Conservation (phyloP, 2,797 vertebrate species). For the Syndactyla subalaris region DNA sequence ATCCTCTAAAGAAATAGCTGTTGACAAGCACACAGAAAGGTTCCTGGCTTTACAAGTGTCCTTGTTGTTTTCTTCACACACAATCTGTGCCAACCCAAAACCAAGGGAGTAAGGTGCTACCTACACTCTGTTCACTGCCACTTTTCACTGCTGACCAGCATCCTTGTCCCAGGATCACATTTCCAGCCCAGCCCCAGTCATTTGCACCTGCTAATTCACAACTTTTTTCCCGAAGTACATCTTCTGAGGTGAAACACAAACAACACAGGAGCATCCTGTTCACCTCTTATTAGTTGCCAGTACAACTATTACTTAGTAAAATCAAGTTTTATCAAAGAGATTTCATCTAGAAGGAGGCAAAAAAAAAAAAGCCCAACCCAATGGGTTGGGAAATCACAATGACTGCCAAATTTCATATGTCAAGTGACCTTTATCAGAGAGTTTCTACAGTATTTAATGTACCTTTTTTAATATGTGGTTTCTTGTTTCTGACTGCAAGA, state of each 20-base stretch:
- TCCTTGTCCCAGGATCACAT: not conserved
- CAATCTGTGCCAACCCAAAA: not conserved
- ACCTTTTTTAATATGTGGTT: not conserved
- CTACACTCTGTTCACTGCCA: not conserved
- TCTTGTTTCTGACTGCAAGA: not conserved
- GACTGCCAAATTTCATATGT: not conserved
- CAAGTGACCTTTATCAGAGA: not conserved
- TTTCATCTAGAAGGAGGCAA: not conserved
- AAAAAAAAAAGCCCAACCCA: too few species aligned
- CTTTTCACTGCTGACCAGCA: not conserved
- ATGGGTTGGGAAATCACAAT: not conserved
- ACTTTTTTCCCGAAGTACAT: not conserved
- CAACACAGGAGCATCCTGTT: not conserved
- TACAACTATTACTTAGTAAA: not conserved
- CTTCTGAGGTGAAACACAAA: not conserved
- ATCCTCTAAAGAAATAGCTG: not conserved
- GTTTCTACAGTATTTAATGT: not conserved
- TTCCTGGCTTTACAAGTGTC: not conserved
- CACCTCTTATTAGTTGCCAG: not conserved
- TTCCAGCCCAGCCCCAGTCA: not conserved
- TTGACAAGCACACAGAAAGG: not conserved
- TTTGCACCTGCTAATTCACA: not conserved
- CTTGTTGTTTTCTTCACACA: not conserved
- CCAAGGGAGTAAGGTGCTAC: not conserved
- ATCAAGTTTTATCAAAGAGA: not conserved